Base-by-base conservation (phyloP, 35 echinoderm and acorn worm species). In the Amphiura filiformis region DNA sequence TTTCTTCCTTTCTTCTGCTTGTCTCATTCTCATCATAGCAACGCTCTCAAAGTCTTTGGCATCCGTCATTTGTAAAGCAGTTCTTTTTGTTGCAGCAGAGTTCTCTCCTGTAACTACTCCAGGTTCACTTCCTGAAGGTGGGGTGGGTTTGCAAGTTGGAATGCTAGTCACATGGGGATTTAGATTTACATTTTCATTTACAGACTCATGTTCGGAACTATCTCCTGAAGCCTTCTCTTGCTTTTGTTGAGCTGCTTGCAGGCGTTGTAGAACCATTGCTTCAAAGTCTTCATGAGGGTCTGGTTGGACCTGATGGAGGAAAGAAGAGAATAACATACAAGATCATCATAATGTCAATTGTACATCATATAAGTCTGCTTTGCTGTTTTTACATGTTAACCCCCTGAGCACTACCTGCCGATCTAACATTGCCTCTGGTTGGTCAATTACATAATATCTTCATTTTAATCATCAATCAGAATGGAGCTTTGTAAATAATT, bases 11-110 rank as follows among this genome's bases (percentile, higher is more conserved):
- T 95, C 93, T 30, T 88, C 84, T 11, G 86, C 89, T 81, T 88
- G 85, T 44, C 93, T 77, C 44, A 91, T 70, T 38, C 84, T 88
- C 85, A 76, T 95, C 89, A 88, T 83, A 20, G 80, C 89, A 20
- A 95, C 34, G 39, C 79, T 91, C 57, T 95, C 93, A 88, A 78
- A 95, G 81, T 95, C 93, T 35, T 39, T 95, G 0, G 56, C 88
- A 32, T 75, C 38, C 39, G 47, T 34, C 75, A 65, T 70, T 11
- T 26, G n/a, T 56, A 52, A 40, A 17, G 35, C 1, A 3, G 31
- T 13, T 0, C 30, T 47, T 75, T 37, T 82, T 18, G 28, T 41
- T n/a, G n/a, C n/a, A n/a, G n/a, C n/a, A n/a, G n/a, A n/a, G n/a
- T n/a, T n/a, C 35, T 42, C 39, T 13, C 12, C 31, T 23, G 22